phyloP scores from a whole-genome alignment of 2,888 invertebrate species.

The Pasiphila rectangulata region DNA sequence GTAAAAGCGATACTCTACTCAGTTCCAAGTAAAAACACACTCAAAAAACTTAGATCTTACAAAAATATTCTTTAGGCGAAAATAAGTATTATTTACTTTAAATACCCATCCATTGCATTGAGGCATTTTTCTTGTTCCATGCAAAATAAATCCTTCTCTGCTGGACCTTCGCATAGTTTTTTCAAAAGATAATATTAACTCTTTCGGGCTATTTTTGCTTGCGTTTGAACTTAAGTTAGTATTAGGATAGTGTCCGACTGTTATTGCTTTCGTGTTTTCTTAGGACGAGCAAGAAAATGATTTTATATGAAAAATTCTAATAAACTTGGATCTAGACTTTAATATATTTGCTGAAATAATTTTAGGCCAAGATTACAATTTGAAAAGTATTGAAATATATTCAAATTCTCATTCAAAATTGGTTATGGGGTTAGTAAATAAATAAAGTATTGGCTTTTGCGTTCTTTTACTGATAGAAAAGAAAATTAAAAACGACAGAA shows the following conservation, averaged over 20 bases:
- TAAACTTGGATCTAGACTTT: constrained; percentile 5
- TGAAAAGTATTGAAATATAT: no score
- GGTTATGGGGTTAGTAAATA: no score
- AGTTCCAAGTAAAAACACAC: no score
- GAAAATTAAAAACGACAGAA: no score
- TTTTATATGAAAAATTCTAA: constrained; percentile 16
- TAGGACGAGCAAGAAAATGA: constrained; percentile 38
- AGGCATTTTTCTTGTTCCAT: constrained; percentile 4
- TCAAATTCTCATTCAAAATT: no score
- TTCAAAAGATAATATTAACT: background rate
- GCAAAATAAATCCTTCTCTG: constrained; percentile 5
- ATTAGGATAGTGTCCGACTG: constrained; percentile 34
- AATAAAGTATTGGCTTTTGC: no score
- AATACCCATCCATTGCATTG: constrained; percentile 2
- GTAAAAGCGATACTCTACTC: no score
- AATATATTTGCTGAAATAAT: no score
- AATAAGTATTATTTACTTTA: background rate
- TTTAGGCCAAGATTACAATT: no score
- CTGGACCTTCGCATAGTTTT: background rate
- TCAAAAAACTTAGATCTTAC: constrained; percentile 1
- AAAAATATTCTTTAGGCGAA: no score
- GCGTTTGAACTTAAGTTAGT: constrained; percentile 13
- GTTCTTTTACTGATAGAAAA: no score
- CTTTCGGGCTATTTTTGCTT: constrained; percentile 4
- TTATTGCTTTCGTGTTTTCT: constrained; percentile 48